Evolutionary conservation across 1,140 invertebrate genomes (phyloP).

Genomic region (Drepana arcuata): DNA sequence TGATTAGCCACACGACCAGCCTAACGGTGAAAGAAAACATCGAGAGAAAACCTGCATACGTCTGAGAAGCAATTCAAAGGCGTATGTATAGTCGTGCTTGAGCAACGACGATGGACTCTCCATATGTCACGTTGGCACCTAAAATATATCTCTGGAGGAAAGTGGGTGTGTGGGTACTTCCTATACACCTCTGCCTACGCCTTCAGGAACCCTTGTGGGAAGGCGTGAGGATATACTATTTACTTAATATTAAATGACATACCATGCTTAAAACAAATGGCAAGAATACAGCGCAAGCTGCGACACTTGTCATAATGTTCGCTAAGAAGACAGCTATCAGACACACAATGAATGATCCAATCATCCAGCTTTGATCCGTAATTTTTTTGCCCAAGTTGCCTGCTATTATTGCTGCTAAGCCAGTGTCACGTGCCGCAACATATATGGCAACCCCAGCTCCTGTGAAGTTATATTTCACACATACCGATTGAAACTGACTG

Average conservation of each 20-base stretch:
- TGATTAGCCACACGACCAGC: no score
- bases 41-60: no score
- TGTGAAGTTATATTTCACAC: slow-evolving; percentile 12
- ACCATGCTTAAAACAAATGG: slow-evolving; percentile 41
- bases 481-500: neutral
- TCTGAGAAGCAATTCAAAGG: no score
- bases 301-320: slow-evolving; percentile 31
- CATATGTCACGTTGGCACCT: neutral
- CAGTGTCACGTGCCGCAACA: slow-evolving; percentile 11
- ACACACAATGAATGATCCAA: slow-evolving; percentile 21
- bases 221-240: no score
- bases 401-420: slow-evolving; percentile 9
- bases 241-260: slow-evolving; percentile 5
- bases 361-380: slow-evolving; percentile 18
- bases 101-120: no score
- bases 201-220: no score
- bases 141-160: neutral
- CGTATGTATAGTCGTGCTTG: no score
- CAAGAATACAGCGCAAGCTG: slow-evolving; percentile 21
- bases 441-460: slow-evolving; percentile 28
- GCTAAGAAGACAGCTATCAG: slow-evolving; percentile 19
- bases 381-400: slow-evolving; percentile 12
- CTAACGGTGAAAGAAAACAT: neutral
- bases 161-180: neutral
- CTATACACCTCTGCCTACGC: no score